Base-by-base conservation (phyloP, 2,888 invertebrate genomes). In the Oxyteleia sp. region DNA sequence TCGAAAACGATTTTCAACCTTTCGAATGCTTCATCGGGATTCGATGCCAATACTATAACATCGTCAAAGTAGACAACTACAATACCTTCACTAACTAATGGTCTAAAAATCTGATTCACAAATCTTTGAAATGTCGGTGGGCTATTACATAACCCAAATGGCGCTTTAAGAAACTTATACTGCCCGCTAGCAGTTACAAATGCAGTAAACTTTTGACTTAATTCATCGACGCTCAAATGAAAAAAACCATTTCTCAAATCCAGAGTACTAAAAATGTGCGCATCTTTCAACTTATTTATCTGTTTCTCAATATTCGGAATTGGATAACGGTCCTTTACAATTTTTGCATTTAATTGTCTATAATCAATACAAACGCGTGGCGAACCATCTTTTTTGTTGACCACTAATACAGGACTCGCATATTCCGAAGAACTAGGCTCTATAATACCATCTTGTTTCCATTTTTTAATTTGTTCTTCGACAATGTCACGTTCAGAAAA, bases 181-280 rank as follows among this genome's bases (percentile, higher is more conserved):
- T 84, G 81, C 4, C 81, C 82, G 2, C 2, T 23, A 10, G 20
- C 20, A 1, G 81, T 76, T 0, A 81, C 63, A 47, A 84, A 84
- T 2, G 76, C 53, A 0, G 75, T 75, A 45, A 79, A 84, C 5
- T 74, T 74, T n/a, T 32, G 64, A 35, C 78, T 79, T 18, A 38
- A 16, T 29, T 71, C 15, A 15, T 35, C 57, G 5, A 82, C 78
- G 13, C 41, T 20, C 0, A 82, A 26, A 66, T 83, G 82, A 49
- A 78, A 82, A 16, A 69, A 82, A 2, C 68, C 75, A 38, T 82
- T 69, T 32, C 69, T 82, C 26, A 82, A 64, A 45, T 82, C 82
- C 0, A 82, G 8, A 0, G 71, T 69, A 10, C 35, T 63, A 18
- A 78, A 82, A 10, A 76, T 5, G 0, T 20, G 35, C 1, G 61